phyloP scores from a whole-genome alignment of 2,113 vertebrate species.

The Psilopsiagon aurifrons region DNA sequence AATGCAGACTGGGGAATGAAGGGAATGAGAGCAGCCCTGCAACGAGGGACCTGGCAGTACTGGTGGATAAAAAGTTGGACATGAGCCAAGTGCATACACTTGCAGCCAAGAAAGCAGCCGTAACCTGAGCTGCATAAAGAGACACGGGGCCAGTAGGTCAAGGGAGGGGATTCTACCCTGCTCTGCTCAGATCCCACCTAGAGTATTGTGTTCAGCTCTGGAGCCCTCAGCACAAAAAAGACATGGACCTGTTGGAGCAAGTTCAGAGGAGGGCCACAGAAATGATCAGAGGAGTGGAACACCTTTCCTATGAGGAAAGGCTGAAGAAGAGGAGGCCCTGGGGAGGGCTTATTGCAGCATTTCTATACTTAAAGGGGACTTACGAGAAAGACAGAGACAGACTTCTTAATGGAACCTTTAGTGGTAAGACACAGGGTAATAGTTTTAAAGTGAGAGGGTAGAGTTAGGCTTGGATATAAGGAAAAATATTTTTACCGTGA shows the following conservation, averaged over 20 bases:
- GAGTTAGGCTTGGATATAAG: background rate
- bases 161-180: background rate
- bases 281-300: too few relatives aligned
- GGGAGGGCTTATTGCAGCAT: background rate
- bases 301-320: background rate
- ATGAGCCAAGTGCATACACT: background rate
- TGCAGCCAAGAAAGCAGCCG: background rate
- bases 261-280: background rate
- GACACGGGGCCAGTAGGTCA: background rate
- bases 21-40: background rate
- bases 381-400: background rate
- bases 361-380: background rate
- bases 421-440: background rate
- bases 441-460: background rate
- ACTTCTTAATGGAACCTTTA: background rate
- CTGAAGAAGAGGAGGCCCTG: too few relatives aligned
- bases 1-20: background rate
- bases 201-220: background rate
- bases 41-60: background rate
- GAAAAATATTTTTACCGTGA: background rate
- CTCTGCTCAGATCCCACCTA: background rate
- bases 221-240: background rate
- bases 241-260: background rate
- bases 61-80: background rate
- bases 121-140: background rate